These are phyloP conservation scores for Ciconia maguari DNA, from an alignment of 2,113 vertebrate genomes.

Conservation along the genomic window DNA sequence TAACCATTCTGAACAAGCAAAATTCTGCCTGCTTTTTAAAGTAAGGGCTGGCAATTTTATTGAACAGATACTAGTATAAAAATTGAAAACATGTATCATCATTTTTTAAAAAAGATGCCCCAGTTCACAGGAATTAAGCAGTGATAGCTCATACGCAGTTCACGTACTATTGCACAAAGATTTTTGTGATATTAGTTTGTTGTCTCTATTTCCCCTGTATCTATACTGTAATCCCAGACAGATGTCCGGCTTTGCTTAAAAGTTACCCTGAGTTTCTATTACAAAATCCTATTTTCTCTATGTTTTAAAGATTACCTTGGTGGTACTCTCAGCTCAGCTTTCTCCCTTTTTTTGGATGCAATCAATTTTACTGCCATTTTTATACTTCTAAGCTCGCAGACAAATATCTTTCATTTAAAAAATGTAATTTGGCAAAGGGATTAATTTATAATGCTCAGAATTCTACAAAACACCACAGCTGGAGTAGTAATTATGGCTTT, in stretches of 20 bases:
- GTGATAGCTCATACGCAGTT: not conserved
- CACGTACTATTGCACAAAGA: not conserved
- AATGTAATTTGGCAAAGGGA: not conserved
- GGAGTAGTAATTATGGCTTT: not conserved
- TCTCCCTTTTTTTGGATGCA: not conserved
- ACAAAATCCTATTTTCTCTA: not conserved
- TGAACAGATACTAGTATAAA: not conserved
- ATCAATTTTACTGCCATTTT: slow-evolving; percentile 2
- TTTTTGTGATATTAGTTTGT: not conserved
- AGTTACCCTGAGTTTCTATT: not conserved
- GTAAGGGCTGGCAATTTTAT: not conserved
- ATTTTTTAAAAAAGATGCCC: not conserved
- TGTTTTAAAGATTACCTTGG: not conserved
- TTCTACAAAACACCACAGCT: not conserved
- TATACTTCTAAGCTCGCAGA: not conserved
- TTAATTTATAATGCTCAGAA: slow-evolving; percentile 16
- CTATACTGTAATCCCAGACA: not conserved
- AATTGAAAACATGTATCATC: not conserved
- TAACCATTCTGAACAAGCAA: not conserved
- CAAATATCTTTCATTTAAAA: not conserved
- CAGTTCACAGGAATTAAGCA: not conserved
- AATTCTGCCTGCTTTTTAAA: not conserved
- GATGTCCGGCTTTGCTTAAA: not conserved
- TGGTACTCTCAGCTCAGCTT: not conserved
- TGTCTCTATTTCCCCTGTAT: not conserved